A percentile compares a stretch with the other conserved stretches of the same genome.
Conservation (phyloP, 2,797 vertebrate genomes). For the Fistularia tabacaria region DNA sequence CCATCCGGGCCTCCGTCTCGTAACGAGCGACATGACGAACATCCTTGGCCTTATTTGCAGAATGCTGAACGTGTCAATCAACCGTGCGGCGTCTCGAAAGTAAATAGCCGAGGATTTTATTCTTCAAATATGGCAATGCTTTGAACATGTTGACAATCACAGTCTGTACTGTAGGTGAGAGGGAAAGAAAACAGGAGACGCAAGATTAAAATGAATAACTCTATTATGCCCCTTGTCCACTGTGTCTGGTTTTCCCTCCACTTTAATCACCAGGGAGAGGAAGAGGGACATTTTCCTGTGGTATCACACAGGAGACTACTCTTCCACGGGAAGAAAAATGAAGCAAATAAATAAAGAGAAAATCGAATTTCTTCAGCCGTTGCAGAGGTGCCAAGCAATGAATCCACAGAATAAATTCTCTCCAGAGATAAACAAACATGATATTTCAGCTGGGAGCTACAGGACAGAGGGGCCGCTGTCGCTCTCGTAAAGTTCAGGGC, state of each 20-base stretch:
- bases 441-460: slow-evolving; percentile 69
- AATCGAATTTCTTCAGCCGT: slow-evolving; percentile 75
- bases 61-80: too few species aligned
- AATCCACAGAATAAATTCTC: slow-evolving; percentile 79
- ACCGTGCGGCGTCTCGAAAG: too few species aligned
- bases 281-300: slow-evolving; percentile 39
- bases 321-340: slow-evolving; percentile 64
- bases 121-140: too few species aligned
- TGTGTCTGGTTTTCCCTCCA: slow-evolving; percentile 42
- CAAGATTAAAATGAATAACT: slow-evolving; percentile 62
- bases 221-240: slow-evolving; percentile 59
- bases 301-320: slow-evolving; percentile 59
- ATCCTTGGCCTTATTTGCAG: too few species aligned
- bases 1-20: too few species aligned
- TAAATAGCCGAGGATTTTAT: too few species aligned
- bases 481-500: slow-evolving; percentile 73
- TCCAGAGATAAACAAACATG: slow-evolving; percentile 78
- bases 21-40: too few species aligned
- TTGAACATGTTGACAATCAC: slow-evolving; percentile 47
- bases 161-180: slow-evolving; percentile 41
- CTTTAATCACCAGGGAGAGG: slow-evolving; percentile 58
- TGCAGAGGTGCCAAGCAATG: slow-evolving; percentile 68
- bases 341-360: slow-evolving; percentile 76
- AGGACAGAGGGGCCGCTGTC: slow-evolving; percentile 49
- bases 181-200: slow-evolving; percentile 42